These are phyloP conservation scores for Sebastes matsubarae DNA, from an alignment of 2,797 vertebrate species.

Conservation along the genomic window DNA sequence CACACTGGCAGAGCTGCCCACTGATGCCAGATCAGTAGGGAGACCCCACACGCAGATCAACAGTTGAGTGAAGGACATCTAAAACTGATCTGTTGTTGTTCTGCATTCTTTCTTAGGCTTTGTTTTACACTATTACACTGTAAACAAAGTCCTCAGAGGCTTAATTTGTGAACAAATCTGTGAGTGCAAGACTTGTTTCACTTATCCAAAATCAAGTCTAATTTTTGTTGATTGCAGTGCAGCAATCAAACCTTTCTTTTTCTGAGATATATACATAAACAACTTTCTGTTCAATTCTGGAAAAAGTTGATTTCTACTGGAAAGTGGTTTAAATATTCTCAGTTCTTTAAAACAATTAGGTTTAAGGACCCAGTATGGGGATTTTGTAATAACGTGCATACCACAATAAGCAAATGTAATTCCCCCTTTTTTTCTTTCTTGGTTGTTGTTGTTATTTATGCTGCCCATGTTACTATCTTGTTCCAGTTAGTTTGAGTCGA, in stretches of 20 bases:
- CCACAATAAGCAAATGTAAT: too few species aligned
- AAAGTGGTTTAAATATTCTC: background rate
- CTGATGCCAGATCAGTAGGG: conserved; percentile 61
- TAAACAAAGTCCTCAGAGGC: background rate
- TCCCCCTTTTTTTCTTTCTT: too few species aligned
- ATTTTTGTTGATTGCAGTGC: background rate
- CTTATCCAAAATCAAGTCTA: background rate
- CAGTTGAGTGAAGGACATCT: conserved; percentile 10
- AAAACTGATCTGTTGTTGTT: conserved; percentile 33
- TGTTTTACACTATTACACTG: background rate
- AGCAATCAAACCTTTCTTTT: background rate
- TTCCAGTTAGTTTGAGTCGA: too few species aligned
- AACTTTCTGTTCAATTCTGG: background rate
- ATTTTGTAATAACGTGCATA: background rate
- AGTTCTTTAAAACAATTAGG: background rate
- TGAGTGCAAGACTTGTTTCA: background rate
- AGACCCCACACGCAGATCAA: conserved; percentile 63
- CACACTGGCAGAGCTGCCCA: conserved; percentile 63
- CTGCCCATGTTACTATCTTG: too few species aligned
- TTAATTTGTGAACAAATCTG: background rate
- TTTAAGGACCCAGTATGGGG: background rate
- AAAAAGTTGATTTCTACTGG: background rate
- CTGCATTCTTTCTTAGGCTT: conserved; percentile 4
- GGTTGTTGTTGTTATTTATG: too few species aligned
- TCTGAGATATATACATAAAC: background rate